Evolutionary conservation across 2,797 vertebrate genomes (phyloP).

Genomic region (Mus caroli): DNA sequence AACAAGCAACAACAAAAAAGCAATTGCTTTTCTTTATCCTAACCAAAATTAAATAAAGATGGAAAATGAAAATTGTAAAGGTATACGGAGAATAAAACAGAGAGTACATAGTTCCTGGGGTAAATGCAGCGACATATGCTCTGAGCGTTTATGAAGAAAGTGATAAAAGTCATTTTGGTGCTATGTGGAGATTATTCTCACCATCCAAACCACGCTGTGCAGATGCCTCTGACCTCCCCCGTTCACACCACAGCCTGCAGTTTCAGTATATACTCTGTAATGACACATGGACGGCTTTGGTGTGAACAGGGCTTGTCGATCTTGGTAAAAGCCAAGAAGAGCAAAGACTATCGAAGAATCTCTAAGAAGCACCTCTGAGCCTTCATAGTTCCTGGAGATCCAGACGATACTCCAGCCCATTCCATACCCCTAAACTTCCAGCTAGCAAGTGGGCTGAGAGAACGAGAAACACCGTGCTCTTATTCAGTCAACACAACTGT

Average conservation of each 20-base stretch:
- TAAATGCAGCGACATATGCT: neutral
- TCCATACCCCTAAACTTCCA: neutral
- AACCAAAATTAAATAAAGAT: neutral
- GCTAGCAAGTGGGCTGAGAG: neutral
- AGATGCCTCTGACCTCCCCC: too few species aligned
- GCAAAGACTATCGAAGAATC: neutral
- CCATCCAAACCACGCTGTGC: neutral
- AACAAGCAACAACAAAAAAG: neutral
- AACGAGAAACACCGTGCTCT: neutral
- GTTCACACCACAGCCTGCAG: neutral
- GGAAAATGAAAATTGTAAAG: neutral
- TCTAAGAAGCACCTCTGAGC: neutral
- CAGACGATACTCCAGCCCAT: neutral
- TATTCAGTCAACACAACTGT: neutral
- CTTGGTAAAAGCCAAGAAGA: neutral
- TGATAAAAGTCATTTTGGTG: neutral
- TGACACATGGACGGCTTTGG: neutral
- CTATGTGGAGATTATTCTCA: neutral
- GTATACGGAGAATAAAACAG: neutral
- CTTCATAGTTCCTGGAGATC: neutral
- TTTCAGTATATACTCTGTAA: neutral
- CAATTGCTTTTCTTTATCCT: neutral
- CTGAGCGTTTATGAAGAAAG: neutral
- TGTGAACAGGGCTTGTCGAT: neutral
- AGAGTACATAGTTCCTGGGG: too few species aligned